Percentiles rank a stretch among this genome's conserved stretches.
Conservation (phyloP, 2,888 invertebrate species). For the Troglohyphantes excavatus region DNA sequence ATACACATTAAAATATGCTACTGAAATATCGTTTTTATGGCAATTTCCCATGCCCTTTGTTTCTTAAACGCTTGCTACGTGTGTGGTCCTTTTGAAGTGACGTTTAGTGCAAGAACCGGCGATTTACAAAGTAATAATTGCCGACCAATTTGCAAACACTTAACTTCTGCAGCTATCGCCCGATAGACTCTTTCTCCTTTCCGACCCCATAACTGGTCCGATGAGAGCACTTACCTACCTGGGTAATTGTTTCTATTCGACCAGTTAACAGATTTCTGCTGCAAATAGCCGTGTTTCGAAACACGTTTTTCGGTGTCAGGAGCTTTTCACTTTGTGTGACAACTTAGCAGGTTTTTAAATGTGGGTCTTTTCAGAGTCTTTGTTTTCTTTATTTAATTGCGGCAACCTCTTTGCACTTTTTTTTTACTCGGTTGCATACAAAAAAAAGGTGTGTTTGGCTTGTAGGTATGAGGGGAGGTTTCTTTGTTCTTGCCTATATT, state of each 20-base stretch:
- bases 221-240: constrained; percentile 26
- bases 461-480: too few relatives aligned
- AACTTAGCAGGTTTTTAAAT: constrained; percentile 32
- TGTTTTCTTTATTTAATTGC: too few relatives aligned
- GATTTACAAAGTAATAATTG: constrained; percentile 65
- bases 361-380: not conserved
- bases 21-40: too few relatives aligned
- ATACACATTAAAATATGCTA: too few relatives aligned
- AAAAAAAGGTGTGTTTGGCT: too few relatives aligned
- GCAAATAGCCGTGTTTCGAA: constrained; percentile 26
- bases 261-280: constrained; percentile 42
- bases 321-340: constrained; percentile 50
- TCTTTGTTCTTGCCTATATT: too few relatives aligned
- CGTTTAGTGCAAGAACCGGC: constrained; percentile 27
- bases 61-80: constrained; percentile 30
- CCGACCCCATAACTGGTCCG: constrained; percentile 24
- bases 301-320: constrained; percentile 27
- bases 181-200: not conserved
- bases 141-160: constrained; percentile 72
- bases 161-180: constrained; percentile 24
- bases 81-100: constrained; percentile 59
- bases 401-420: too few relatives aligned
- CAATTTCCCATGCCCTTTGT: too few relatives aligned
- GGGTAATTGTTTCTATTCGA: constrained; percentile 45
- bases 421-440: too few relatives aligned